These are phyloP conservation scores for Rana temporaria DNA, from an alignment of 2,113 vertebrate genomes.

Conservation along the genomic window DNA sequence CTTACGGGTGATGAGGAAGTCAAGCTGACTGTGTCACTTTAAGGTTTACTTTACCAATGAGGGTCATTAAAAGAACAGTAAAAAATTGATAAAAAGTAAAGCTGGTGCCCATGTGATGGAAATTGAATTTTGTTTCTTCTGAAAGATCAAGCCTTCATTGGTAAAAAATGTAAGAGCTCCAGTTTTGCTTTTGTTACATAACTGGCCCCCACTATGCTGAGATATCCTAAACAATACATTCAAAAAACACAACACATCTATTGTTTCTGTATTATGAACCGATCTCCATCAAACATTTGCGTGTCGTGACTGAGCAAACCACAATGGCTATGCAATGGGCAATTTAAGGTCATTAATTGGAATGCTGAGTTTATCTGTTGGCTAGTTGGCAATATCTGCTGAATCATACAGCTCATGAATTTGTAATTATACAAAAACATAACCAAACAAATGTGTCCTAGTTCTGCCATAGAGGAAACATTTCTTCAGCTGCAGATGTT, in stretches of 20 bases:
- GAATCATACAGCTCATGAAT: slow-evolving; percentile 32
- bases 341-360: slow-evolving; percentile 22
- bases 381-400: slow-evolving; percentile 19
- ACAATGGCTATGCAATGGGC: background rate
- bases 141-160: too few relatives aligned
- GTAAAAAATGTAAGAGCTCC: too few relatives aligned
- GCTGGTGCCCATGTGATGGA: too few relatives aligned
- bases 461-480: slow-evolving; percentile 47
- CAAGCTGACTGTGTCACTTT: too few relatives aligned
- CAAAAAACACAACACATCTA: background rate
- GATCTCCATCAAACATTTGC: background rate
- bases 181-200: too few relatives aligned
- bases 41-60: too few relatives aligned
- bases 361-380: slow-evolving; percentile 17
- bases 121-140: too few relatives aligned
- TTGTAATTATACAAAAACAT: slow-evolving; percentile 35
- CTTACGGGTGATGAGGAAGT: too few relatives aligned
- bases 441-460: slow-evolving; percentile 37
- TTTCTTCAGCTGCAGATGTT: slow-evolving; percentile 37
- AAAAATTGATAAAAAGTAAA: too few relatives aligned
- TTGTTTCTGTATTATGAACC: background rate
- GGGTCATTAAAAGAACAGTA: too few relatives aligned
- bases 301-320: background rate
- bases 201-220: too few relatives aligned
- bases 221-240: too few relatives aligned